These are phyloP conservation scores for Drosophila parvula DNA, from an alignment of 1,140 invertebrate genomes.

Conservation along the genomic window DNA sequence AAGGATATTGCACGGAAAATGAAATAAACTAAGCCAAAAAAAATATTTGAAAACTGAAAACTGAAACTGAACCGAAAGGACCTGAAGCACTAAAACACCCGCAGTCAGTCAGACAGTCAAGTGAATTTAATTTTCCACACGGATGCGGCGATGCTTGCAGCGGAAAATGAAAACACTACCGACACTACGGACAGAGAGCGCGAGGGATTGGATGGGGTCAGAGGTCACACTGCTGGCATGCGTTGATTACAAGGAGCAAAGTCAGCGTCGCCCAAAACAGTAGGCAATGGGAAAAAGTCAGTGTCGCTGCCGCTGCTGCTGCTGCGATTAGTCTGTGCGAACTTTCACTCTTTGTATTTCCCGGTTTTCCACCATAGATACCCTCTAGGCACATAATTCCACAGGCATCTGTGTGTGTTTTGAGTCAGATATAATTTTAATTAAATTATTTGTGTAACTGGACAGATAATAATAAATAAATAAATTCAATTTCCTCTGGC, in stretches of 20 bases:
- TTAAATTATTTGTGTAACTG: background rate
- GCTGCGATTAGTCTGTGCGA: conserved; percentile 33
- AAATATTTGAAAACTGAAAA: conserved; percentile 1
- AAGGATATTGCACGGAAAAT: background rate
- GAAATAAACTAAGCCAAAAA: conserved; percentile 4
- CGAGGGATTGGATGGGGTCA: background rate
- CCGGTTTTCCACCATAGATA: conserved; percentile 5
- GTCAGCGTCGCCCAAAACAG: conserved; percentile 40
- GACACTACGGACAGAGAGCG: no score
- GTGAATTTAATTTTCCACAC: conserved; percentile 76
- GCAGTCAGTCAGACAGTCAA: conserved; percentile 57
- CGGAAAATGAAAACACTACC: conserved; percentile 53
- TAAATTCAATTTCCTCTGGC: no score
- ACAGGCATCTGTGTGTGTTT: background rate
- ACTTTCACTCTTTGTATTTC: conserved; percentile 57
- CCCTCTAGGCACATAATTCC: background rate
- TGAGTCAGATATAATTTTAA: background rate
- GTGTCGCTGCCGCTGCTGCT: conserved; percentile 34
- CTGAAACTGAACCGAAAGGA: conserved; percentile 3
- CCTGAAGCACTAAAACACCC: conserved; percentile 29
- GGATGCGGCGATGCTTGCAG: conserved; percentile 49
- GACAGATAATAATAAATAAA: no score
- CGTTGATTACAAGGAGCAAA: conserved; percentile 67
- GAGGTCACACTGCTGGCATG: conserved; percentile 32
- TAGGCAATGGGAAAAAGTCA: conserved; percentile 62